These are phyloP conservation scores for Cheilosia pagana DNA, from an alignment of 2,888 invertebrate species.

Conservation along the genomic window DNA sequence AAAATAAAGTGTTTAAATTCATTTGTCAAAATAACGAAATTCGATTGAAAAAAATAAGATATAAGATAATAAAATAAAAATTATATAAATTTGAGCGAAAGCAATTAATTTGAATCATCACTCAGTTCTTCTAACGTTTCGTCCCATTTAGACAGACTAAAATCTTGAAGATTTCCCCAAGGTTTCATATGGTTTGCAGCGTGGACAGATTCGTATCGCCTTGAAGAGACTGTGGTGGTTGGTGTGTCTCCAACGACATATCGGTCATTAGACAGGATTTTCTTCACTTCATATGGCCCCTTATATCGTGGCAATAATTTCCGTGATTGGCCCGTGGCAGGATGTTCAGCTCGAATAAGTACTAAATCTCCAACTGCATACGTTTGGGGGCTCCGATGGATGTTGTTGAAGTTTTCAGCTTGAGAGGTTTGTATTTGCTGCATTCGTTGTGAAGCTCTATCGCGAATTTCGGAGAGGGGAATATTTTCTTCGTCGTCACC, in stretches of 20 bases:
- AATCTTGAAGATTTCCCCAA: not conserved
- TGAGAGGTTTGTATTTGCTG: not conserved
- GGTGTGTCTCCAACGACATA: conserved; percentile 66
- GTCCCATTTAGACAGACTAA: not conserved
- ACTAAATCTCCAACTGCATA: conserved; percentile 31
- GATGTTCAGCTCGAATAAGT: conserved; percentile 11
- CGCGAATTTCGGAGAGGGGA: not conserved
- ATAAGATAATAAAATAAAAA: too few species aligned
- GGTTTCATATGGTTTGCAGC: conserved; percentile 1
- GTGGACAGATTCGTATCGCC: conserved; percentile 22
- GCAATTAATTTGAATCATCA: too few species aligned
- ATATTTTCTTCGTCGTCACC: conserved; percentile 6
- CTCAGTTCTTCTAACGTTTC: too few species aligned
- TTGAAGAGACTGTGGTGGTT: not conserved
- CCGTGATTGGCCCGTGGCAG: conserved; percentile 42
- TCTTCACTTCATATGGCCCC: conserved; percentile 64
- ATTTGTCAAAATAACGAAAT: too few species aligned
- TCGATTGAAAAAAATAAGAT: too few species aligned
- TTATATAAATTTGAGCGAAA: too few species aligned
- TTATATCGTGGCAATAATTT: conserved; percentile 68
- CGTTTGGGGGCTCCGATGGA: not conserved
- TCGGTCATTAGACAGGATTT: conserved; percentile 63
- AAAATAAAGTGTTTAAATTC: too few species aligned
- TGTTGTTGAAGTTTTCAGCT: not conserved
- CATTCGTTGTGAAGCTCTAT: not conserved